Percentiles rank a stretch among this genome's conserved stretches.
Evolutionary conservation across 1,140 invertebrate species (phyloP).

Genomic region (Calephelis nemesis): DNA sequence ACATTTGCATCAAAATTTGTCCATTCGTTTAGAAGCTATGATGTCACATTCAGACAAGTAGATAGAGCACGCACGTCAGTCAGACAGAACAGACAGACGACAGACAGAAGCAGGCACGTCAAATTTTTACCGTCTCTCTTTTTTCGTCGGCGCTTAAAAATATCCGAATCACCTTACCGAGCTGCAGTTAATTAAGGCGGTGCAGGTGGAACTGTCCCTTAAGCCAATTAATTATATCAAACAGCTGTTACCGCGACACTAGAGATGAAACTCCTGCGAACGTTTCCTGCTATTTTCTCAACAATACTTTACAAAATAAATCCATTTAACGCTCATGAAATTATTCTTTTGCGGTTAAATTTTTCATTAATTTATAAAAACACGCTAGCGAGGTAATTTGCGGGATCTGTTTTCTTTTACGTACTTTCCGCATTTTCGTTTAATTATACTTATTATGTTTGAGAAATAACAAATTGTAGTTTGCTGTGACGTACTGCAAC

Average conservation of each 20-base stretch:
- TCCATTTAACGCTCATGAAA: constrained; percentile 12
- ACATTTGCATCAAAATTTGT: too few relatives aligned
- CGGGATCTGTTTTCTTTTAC: background rate
- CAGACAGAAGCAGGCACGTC: too few relatives aligned
- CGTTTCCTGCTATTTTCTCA: constrained; percentile 17
- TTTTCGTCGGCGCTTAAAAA: background rate
- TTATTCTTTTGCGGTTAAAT: constrained; percentile 4
- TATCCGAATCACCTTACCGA: background rate
- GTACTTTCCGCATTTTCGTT: background rate
- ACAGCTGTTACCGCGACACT: constrained; percentile 14
- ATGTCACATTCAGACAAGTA: too few relatives aligned
- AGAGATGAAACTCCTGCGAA: constrained; percentile 16
- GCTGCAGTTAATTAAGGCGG: constrained; percentile 10
- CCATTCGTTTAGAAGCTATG: too few relatives aligned
- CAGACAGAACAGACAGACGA: too few relatives aligned
- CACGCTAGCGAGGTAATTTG: constrained; percentile 2
- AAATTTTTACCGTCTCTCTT: too few relatives aligned
- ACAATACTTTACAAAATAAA: constrained; percentile 17
- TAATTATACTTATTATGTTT: too few relatives aligned
- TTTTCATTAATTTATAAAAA: constrained; percentile 14
- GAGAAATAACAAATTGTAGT: too few relatives aligned
- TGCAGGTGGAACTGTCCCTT: constrained; percentile 10
- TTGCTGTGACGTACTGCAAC: too few relatives aligned
- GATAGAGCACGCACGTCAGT: too few relatives aligned
- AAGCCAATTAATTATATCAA: constrained; percentile 17